Base-by-base conservation (phyloP, 2,797 vertebrate species). In the Gymnopithys bicolor region DNA sequence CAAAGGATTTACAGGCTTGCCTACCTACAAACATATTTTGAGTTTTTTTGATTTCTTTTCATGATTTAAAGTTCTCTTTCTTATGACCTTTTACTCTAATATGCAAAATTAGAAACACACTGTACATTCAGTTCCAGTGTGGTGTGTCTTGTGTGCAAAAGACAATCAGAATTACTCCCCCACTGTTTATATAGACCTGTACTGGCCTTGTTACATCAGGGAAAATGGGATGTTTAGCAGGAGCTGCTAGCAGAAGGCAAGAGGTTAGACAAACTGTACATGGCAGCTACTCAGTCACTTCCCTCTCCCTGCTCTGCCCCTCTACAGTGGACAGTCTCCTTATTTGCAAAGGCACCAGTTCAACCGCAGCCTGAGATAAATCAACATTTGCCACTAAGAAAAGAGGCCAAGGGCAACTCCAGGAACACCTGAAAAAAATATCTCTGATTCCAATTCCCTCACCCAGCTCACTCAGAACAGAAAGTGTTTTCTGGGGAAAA, bases 391-490 rank as follows among this genome's bases (percentile, higher is more conserved):
- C 49, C 62, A 63, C 32, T 3, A 32, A 66, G 77, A 49, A 84
- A 64, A 22, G 23, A 30, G 37, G 63, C 56, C 56, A 94, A 84
- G 55, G 60, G 80, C 62, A 95, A 86, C 48, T 93, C 67, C 58
- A 76, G 30, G 22, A 69, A 41, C 51, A 74, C 12, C 32, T 56
- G 64, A 73, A 68, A 80, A 16, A 60, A 60, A 76, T 30, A 24
- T 64, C 16, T 37, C 35, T 13, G 10, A 28, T 56, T 78, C 67
- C 48, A 87, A 7, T 11, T 62, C 60, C 22, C 33, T 84, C 58
- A 60, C 13, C 18, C 71, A 63, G 81, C 68, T 64, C 2, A 0
- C 56, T 70, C 15, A 30, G 52, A 84, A 89, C 13, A 70, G 67
- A 56, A 93, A 56, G 30, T 0, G 0, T 84, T 88, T 94, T 86